phyloP scores from a whole-genome alignment of 2,888 invertebrate genomes.

The Hydropsyche betteni region DNA sequence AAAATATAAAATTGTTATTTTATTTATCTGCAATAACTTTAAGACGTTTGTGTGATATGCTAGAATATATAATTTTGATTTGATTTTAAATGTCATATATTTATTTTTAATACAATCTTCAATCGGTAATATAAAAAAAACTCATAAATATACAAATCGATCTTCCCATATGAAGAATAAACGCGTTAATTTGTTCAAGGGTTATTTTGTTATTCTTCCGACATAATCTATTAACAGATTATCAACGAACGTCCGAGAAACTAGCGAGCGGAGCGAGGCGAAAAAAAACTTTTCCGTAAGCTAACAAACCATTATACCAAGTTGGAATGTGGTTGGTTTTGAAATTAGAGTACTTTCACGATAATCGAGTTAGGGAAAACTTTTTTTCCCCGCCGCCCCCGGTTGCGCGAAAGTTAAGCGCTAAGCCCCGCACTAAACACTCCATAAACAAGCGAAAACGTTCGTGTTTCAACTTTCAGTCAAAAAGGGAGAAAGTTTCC shows the following conservation, averaged over 20 bases:
- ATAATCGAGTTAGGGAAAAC: conserved; percentile 32
- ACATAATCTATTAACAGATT: conserved; percentile 33
- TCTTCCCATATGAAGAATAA: not conserved
- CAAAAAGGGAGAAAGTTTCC: conserved; percentile 30
- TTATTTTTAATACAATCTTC: too few relatives aligned
- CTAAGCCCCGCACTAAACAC: conserved; percentile 33
- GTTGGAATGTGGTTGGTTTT: conserved; percentile 27
- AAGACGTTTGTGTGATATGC: too few relatives aligned
- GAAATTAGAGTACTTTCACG: conserved; percentile 33
- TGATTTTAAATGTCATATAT: too few relatives aligned
- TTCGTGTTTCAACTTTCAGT: conserved; percentile 31
- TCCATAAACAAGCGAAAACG: conserved; percentile 33
- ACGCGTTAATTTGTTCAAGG: conserved; percentile 20
- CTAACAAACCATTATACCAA: conserved; percentile 33
- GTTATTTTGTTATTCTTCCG: conserved; percentile 28
- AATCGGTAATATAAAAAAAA: not conserved
- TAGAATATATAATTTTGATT: too few relatives aligned
- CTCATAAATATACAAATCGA: not conserved
- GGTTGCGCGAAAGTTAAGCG: conserved; percentile 27
- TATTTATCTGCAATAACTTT: too few relatives aligned
- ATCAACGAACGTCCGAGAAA: conserved; percentile 21
- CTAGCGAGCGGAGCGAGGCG: not conserved
- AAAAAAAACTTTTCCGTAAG: conserved; percentile 27
- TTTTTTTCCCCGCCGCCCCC: conserved; percentile 21
- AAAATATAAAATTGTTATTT: too few relatives aligned